Evolutionary conservation across 2,797 vertebrate genomes (phyloP).

Genomic region (Gadopsis bispinosus): DNA sequence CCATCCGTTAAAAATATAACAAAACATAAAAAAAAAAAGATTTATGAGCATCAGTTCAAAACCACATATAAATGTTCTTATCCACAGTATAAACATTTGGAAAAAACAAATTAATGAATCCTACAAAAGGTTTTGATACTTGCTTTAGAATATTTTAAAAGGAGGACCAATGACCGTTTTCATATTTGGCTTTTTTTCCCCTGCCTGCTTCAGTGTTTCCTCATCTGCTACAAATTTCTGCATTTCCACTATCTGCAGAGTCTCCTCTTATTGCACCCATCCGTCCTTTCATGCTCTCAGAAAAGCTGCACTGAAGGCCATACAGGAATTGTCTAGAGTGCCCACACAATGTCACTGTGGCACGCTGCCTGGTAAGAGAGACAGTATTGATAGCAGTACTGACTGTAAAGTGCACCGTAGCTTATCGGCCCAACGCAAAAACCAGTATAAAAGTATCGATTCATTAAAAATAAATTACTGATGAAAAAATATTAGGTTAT

Average conservation of each 20-base stretch:
- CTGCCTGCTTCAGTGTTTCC: not conserved
- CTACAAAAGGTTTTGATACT: not conserved
- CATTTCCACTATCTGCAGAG: not conserved
- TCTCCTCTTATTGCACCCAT: conserved; percentile 11
- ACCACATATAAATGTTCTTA: not conserved
- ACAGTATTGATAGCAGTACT: conserved; percentile 1
- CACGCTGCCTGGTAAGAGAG: conserved; percentile 10
- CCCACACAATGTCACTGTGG: conserved; percentile 31
- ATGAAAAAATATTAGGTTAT: conserved; percentile 8
- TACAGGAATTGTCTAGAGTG: conserved; percentile 44
- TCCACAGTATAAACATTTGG: not conserved
- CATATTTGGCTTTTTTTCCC: not conserved
- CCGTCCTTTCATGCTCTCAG: not conserved
- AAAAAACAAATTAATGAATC: not conserved
- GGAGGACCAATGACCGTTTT: not conserved
- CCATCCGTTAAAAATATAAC: too few relatives aligned
- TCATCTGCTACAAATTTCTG: conserved; percentile 8
- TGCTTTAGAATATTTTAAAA: too few relatives aligned
- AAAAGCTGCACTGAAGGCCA: conserved; percentile 43
- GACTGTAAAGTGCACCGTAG: conserved; percentile 2
- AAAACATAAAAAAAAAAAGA: not conserved
- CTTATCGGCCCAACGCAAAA: not conserved
- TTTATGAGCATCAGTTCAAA: not conserved
- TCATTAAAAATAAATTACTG: conserved; percentile 2
- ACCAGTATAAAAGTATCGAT: not conserved